Conservation (phyloP, 2,888 invertebrate genomes). For the Autographa gamma region DNA sequence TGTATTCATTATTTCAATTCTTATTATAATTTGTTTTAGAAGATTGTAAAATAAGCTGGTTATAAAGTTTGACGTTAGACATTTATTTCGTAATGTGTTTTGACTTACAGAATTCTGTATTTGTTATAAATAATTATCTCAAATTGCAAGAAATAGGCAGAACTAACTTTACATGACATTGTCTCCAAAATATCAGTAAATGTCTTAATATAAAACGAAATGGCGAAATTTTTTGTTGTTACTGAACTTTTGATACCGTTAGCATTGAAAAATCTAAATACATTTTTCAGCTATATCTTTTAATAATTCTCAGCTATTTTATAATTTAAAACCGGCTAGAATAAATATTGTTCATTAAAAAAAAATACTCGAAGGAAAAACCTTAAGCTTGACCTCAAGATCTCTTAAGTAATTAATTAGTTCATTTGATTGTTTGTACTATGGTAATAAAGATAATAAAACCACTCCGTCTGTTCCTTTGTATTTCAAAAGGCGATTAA, state of each 20-base stretch:
- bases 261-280: too few relatives aligned
- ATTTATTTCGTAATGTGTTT: not conserved
- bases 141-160: too few relatives aligned
- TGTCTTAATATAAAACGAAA: too few relatives aligned
- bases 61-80: not conserved
- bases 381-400: not conserved
- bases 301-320: too few relatives aligned
- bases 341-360: not conserved
- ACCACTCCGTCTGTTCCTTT: not conserved
- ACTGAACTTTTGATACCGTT: too few relatives aligned
- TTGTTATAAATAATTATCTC: not conserved
- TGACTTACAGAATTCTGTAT: not conserved
- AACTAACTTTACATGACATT: too few relatives aligned
- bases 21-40: conserved; percentile 25
- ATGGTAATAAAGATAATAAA: conserved; percentile 2
- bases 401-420: not conserved
- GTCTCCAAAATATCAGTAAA: too few relatives aligned
- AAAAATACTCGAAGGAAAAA: not conserved
- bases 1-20: conserved; percentile 40
- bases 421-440: not conserved
- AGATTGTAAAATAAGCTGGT: conserved; percentile 18
- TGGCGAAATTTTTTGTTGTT: too few relatives aligned
- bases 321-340: too few relatives aligned
- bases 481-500: not conserved
- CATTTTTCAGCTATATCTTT: too few relatives aligned